Evolutionary conservation across 2,888 invertebrate species (phyloP), one percentile per base, ranked within the genome.

Genomic region (Hymenopus coronatus): DNA sequence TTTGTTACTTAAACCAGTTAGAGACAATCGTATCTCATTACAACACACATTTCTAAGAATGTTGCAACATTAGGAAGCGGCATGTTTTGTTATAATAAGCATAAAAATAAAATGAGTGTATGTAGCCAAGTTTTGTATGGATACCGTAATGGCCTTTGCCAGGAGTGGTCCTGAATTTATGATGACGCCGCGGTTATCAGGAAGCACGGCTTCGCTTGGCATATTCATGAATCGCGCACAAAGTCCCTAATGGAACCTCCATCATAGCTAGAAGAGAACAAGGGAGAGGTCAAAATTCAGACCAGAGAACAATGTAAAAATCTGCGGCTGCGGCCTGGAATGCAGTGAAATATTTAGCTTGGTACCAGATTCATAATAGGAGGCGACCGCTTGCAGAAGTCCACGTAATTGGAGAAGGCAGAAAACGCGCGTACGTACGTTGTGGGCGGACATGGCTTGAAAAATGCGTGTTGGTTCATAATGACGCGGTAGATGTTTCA

Each of bases 161-260:
- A 86, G 70, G 86, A 86, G 86, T 87, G 87, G 82, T 40, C 87
- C 54, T 82, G 87, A 87, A 87, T 87, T 87, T 87, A 87, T 87
- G 82, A 87, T 82, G 87, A 87, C 20, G 82, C 82, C 82, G 86
- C 28, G 86, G 86, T 86, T 81, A 87, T 87, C 87, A 82, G 87
- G 87, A 33, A 82, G 86, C 70, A 28, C 28, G 28, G 81, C 28
- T 20, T 25, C 28, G 30, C 81, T 28, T 87, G 33, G 82, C 87
- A 87, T 87, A 87, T 87, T 87, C 87, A 87, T 87, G 87, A 86
- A 86, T 70, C 54, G 28, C 27, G 25, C 40, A 82, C 86, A 81
- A 81, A 86, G 70, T 82, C 54, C 54, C 82, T 87, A 87, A 87
- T 87, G 87, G 87, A 87, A 82, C n/a, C 87, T 40, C 40, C 87